A percentile compares a stretch with the other conserved stretches of the same genome.
These are phyloP conservation scores for Xyliphius kryptos DNA, from an alignment of 2,113 vertebrate species.

Conservation along the genomic window DNA sequence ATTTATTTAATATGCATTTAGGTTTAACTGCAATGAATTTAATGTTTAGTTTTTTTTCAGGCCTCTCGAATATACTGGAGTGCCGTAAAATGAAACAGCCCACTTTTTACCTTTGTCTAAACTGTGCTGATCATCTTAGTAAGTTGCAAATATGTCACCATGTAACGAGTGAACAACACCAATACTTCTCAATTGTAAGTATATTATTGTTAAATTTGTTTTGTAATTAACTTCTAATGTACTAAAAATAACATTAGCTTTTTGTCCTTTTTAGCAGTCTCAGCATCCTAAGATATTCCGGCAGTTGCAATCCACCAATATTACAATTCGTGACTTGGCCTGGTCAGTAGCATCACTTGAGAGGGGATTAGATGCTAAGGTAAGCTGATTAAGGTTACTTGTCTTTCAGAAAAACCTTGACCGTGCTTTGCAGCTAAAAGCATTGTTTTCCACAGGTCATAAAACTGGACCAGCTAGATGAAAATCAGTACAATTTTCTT, in stretches of 20 bases:
- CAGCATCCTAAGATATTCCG: slow-evolving; percentile 14
- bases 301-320: not conserved
- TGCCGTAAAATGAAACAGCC: slow-evolving; percentile 14
- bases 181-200: slow-evolving; percentile 10
- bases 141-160: slow-evolving; percentile 16
- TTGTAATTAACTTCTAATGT: not conserved
- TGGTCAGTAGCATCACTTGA: slow-evolving; percentile 6
- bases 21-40: not conserved
- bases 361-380: slow-evolving; percentile 27
- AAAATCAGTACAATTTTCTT: slow-evolving; percentile 14
- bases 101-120: slow-evolving; percentile 30
- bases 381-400: not conserved
- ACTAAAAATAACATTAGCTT: not conserved
- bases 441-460: slow-evolving; percentile 19
- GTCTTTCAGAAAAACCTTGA: not conserved
- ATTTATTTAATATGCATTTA: not conserved
- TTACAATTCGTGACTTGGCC: slow-evolving; percentile 8
- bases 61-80: slow-evolving; percentile 22
- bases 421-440: not conserved
- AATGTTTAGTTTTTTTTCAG: not conserved
- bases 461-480: slow-evolving; percentile 9
- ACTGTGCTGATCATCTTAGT: slow-evolving; percentile 21
- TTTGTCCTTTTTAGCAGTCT: not conserved
- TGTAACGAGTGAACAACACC: slow-evolving; percentile 22
- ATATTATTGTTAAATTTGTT: not conserved